phyloP scores from a whole-genome alignment of 2,888 invertebrate genomes.

The Norana najaformis region DNA sequence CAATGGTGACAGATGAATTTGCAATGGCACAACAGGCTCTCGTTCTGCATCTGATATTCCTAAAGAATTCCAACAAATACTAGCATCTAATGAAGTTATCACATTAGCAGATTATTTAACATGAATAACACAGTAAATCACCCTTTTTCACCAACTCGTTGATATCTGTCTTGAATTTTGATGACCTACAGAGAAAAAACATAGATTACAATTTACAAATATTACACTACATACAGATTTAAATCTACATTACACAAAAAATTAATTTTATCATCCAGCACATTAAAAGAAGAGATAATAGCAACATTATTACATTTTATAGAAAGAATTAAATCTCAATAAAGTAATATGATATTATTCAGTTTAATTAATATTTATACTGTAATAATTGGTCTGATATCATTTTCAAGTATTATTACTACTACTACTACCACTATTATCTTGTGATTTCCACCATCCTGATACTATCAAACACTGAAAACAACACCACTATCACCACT shows the following conservation, averaged over 20 bases:
- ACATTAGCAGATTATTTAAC: neutral
- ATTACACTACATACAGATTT: no score
- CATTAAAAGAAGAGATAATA: no score
- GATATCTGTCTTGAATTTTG: neutral
- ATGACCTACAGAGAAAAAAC: neutral
- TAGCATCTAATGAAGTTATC: neutral
- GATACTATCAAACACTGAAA: neutral
- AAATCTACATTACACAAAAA: no score
- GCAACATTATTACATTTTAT: no score
- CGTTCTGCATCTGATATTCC: no score
- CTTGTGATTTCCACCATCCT: neutral
- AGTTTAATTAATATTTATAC: no score
- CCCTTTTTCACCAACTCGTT: slow-evolving; percentile 1
- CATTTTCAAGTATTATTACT: neutral
- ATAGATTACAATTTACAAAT: neutral
- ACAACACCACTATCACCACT: no score
- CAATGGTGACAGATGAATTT: no score
- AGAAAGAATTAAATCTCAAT: no score
- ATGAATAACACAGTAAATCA: neutral
- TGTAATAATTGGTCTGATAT: neutral
- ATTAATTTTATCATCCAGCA: no score
- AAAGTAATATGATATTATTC: no score
- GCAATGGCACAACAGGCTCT: no score
- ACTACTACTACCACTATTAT: neutral
- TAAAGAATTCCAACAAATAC: neutral